Evolutionary conservation across 2,113 vertebrate species (phyloP), one percentile per base, ranked within the genome.

Genomic region (Eurypyga helias): DNA sequence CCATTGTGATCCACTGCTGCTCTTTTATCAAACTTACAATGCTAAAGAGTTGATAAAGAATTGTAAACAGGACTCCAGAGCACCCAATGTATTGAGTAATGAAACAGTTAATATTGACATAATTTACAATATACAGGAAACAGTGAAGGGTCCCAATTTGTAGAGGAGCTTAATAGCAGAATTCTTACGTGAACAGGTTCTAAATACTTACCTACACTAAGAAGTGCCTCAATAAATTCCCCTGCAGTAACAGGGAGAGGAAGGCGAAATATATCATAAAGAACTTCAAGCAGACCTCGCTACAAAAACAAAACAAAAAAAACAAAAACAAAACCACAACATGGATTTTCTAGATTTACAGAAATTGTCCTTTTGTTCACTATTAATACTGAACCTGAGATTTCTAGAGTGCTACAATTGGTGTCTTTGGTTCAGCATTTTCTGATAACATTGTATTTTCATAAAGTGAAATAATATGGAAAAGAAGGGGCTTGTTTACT

Each of bases 261-360:
- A 93, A 99, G 99, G 80, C 99, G 98, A 98, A 99, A 99, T 96
- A 99, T 99, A 90, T 99, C 99, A 94, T 99, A 99, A 64, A 99
- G 98, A 90, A 99, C 99, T 97, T 99, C 99, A 95, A 99, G 98
- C 64, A 99, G 97, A 85, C 99, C 99, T 97, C 98, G 98, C 99
- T 99, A 97, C 23, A 71, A 66, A 85, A 62, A 73, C 38, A 52
- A 81, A 7, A 46, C 36, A 7, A 52, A 81, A 7, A 46, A 46
- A 7, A 45, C 45, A 19, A 23, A 18, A 7, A 93, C 73, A 66
- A 85, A 61, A 67, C 46, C 19, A 77, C 21, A 76, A 29, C 1
- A 62, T 6, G 3, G 64, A 64, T 64, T 88, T 46, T 36, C 84
- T 2, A 55, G 7, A 67, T 72, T 51, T 83, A 84, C 3, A 83